Base-by-base conservation (phyloP, 2,113 vertebrate genomes). In the Brachypteracias leptosomus region DNA sequence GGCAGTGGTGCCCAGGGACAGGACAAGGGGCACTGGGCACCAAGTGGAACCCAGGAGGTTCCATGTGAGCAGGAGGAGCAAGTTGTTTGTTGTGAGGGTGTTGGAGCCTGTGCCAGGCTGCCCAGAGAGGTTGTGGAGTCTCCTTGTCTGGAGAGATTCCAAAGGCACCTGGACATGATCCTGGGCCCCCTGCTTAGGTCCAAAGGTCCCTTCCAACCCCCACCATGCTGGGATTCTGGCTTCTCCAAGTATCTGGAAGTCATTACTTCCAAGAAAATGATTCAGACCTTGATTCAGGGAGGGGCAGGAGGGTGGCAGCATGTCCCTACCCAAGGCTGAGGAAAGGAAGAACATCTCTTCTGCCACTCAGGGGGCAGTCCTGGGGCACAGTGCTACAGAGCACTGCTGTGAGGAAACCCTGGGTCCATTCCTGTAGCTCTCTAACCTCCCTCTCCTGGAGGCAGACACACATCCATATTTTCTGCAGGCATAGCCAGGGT, bases 391-490 rank as follows among this genome's bases (percentile, higher is more conserved):
- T n/a, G 40, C 47, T 28, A 18, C 5, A 3, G n/a, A 47, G 36
- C 36, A 19, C 35, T 51, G 35, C 65, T 57, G 31, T 11, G 18
- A 31, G 62, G 44, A 75, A 38, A 68, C 15, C 3, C 10, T 0
- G 0, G 25, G 8, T 29, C 38, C 31, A 20, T 42, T 42, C 42
- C 42, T 42, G 42, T 42, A 15, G 21, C n/a, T 42, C 58, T 22
- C 49, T 33, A 21, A 0, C 31, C 25, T 22, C 38, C 47, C 49
- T 83, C 35, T 82, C 54, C 72, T 33, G 63, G 25, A 68, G 42
- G 33, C 29, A 77, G 31, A 16, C n/a, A 13, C 12, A 0, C 13
- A 2, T 1, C 9, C 5, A 1, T 8, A n/a, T 38, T 51, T 47
- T 61, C 59, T 42, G 54, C 67, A 38, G 44, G 78, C 63, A 35